These are phyloP conservation scores for Glossosoma conforme DNA, from an alignment of 1,140 invertebrate genomes.

Conservation along the genomic window DNA sequence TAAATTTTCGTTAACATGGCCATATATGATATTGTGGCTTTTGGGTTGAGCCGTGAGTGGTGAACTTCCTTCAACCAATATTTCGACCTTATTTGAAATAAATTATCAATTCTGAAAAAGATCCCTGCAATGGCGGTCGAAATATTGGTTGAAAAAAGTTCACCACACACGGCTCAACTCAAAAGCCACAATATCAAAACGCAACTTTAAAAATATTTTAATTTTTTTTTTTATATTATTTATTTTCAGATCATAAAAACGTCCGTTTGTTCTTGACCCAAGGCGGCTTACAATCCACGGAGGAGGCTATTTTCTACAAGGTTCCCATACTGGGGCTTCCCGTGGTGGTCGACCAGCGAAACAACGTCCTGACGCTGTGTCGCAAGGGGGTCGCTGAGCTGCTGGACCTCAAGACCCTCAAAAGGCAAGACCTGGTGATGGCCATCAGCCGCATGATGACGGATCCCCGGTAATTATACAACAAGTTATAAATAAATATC, in stretches of 20 bases:
- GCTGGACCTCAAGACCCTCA: constrained; percentile 33
- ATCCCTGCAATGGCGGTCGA: too few relatives aligned
- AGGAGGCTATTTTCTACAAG: constrained; percentile 49
- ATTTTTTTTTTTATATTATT: constrained; percentile 1
- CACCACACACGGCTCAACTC: too few relatives aligned
- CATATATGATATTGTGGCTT: too few relatives aligned
- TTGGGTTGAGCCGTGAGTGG: too few relatives aligned
- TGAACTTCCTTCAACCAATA: too few relatives aligned
- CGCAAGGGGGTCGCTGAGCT: constrained; percentile 33
- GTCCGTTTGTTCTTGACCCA: constrained; percentile 54
- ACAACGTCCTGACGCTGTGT: constrained; percentile 31
- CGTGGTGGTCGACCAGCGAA: constrained; percentile 35
- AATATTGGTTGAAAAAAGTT: too few relatives aligned
- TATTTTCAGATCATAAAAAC: constrained; percentile 48
- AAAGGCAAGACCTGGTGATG: constrained; percentile 30
- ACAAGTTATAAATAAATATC: constrained; percentile 1
- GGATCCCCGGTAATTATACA: constrained; percentile 5
- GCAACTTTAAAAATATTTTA: neutral
- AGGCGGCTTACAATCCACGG: constrained; percentile 52
- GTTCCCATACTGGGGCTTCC: constrained; percentile 49
- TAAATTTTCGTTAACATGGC: neutral
- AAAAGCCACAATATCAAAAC: too few relatives aligned
- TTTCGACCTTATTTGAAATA: too few relatives aligned
- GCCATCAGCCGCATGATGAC: constrained; percentile 30
- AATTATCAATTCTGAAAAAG: too few relatives aligned